Evolutionary conservation across 2,797 vertebrate species (phyloP), one percentile per base, ranked within the genome.

Genomic region (Pipistrellus kuhlii): DNA sequence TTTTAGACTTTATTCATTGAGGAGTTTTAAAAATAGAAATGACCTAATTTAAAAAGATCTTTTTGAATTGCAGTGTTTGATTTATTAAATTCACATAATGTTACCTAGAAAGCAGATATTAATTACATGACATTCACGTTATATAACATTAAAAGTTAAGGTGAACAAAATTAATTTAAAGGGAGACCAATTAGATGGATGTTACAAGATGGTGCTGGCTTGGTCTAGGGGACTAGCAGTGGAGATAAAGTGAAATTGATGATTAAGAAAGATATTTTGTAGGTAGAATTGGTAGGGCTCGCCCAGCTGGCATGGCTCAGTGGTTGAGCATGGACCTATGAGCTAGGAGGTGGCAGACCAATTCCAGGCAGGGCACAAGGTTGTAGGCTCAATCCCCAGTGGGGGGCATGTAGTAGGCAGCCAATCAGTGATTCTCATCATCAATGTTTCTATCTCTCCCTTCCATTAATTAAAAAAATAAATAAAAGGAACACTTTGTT

Each of bases 1-100:
- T 44, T 88, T 90, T 85, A 90, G 44, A 80, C 8, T 88, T 88
- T 75, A 57, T 87, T 48, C 38, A 57, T 32, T 69, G 69, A 66
- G 11, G 32, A 44, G 6, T 86, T 84, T 75, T 82, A 94, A 71
- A 59, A 51, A 75, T 32, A 80, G 32, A 48, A 89, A 72, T 66
- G 32, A 59, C 20, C 23, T 51, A 35, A 32, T 76, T 51, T 75
- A 51, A 76, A 73, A 84, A 57, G 15, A 59, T 68, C 5, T 51
- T 95, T 78, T 77, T 85, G 55, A 77, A 77, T 4, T 51, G 8
- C 46, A 64, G 38, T 41, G 11, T 83, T 85, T 92, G 32, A 86
- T 89, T 81, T 48, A 27, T 96, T 87, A 92, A 92, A 66, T 48
- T 55, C 78, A 73, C 4, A 51, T 38, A 35, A 12, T 76, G 11